These are phyloP conservation scores for Drosophila nigricruria DNA, from an alignment of 2,888 invertebrate genomes.

Conservation along the genomic window DNA sequence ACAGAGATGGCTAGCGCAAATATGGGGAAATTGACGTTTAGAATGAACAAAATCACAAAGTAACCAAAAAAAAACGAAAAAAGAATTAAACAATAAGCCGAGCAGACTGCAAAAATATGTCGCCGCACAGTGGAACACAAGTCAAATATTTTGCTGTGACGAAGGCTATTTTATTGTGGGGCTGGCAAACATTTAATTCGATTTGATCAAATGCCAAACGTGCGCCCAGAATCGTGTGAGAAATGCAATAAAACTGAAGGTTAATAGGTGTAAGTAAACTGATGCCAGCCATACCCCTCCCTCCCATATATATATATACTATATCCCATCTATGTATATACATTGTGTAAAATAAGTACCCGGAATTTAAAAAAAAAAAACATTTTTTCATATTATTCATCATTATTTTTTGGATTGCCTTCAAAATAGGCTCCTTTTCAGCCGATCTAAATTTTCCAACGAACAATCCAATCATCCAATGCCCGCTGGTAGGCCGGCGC, in stretches of 20 bases:
- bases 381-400: too few species aligned
- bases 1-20: conserved; percentile 12
- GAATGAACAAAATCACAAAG: conserved; percentile 16
- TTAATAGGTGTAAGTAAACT: conserved; percentile 47
- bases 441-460: too few species aligned
- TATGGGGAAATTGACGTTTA: conserved; percentile 44
- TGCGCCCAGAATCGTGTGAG: conserved; percentile 18
- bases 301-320: neutral
- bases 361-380: too few species aligned
- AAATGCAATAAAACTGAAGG: conserved; percentile 49
- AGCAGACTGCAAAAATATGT: conserved; percentile 14
- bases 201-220: conserved; percentile 34
- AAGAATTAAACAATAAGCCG: conserved; percentile 12
- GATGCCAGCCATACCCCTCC: conserved; percentile 3
- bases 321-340: too few species aligned
- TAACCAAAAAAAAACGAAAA: neutral
- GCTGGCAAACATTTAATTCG: conserved; percentile 16
- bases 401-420: too few species aligned
- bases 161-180: conserved; percentile 17
- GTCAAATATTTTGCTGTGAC: neutral
- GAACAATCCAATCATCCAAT: too few species aligned
- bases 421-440: too few species aligned
- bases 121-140: conserved; percentile 1
- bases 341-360: too few species aligned
- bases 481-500: too few species aligned